Conservation (phyloP, 2,888 invertebrate genomes). For the Podabrus alpinus region DNA sequence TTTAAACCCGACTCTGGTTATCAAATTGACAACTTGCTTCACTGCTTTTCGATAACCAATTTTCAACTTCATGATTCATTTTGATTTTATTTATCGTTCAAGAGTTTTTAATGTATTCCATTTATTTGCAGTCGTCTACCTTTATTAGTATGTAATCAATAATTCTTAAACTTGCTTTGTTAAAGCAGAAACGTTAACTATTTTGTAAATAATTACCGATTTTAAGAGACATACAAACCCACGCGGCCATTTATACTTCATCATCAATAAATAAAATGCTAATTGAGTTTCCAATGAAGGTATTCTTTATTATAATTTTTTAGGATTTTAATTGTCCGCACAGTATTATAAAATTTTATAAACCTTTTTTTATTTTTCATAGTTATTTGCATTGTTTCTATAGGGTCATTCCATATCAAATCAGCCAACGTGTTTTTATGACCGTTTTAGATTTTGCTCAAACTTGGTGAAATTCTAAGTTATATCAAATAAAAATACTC, state of each 20-base stretch:
- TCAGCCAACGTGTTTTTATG: no score
- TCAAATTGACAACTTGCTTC: not conserved
- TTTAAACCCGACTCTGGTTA: not conserved
- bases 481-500: no score
- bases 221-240: not conserved
- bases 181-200: not conserved
- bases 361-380: no score
- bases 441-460: no score
- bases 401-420: no score
- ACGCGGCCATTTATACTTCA: not conserved
- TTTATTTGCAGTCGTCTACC: not conserved
- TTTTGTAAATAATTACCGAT: not conserved
- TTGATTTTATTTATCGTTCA: not conserved
- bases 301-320: not conserved
- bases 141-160: not conserved
- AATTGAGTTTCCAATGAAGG: not conserved
- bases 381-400: no score
- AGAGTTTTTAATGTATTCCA: not conserved
- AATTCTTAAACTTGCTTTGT: not conserved
- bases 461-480: no score
- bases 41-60: not conserved
- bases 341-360: not conserved
- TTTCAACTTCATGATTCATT: not conserved
- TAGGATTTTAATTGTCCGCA: not conserved
- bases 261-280: not conserved